Base-by-base conservation (phyloP, 2,113 vertebrate species). In the Pterocles burchelli region DNA sequence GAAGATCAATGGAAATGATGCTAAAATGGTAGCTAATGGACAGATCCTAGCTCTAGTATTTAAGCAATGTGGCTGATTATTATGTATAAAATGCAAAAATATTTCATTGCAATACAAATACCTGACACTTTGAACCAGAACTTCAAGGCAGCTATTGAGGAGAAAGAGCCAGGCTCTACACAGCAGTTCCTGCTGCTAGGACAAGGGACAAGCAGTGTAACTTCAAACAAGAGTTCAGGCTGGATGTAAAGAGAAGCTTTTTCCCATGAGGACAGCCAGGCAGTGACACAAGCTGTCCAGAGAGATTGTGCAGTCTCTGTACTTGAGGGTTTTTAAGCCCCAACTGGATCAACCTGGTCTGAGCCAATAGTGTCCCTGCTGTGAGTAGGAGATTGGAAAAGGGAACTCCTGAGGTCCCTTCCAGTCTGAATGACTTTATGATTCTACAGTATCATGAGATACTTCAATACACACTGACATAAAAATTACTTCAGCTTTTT, bases 151-250 rank as follows among this genome's bases (percentile, higher is more conserved):
- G 7, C 34, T 61, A 20, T 8, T 1, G 2, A 34, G 49, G 34
- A 88, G 41, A 58, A 74, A 18, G 22, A 79, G 12, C 4, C 45
- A 83, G 41, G 6, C 7, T 76, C 4, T 74, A 9, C 12, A 26
- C 7, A 79, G 17, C n/a, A 29, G 2, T 34, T 9, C 2, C 0
- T 11, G 8, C 24, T 3, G 2, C 16, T 17, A 70, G 17, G 54
- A 83, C 13, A 49, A 59, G 21, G 1, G 1, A 61, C 18, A 41
- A 88, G 34, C 2, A 29, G 4, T 0, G 0, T 24, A 24, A 74
- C 19, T 62, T 55, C 58, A 73, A 41, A 22, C 5, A 62, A 34
- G n/a, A 45, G 31, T 12, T 83, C 11, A 31, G 15, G 8, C 21
- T 90, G 25, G 18, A 16, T n/a, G 4, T 16, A 92, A 76, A 17